Conservation (phyloP, 1,140 invertebrate species). For the Dufourea novaeangliae region DNA sequence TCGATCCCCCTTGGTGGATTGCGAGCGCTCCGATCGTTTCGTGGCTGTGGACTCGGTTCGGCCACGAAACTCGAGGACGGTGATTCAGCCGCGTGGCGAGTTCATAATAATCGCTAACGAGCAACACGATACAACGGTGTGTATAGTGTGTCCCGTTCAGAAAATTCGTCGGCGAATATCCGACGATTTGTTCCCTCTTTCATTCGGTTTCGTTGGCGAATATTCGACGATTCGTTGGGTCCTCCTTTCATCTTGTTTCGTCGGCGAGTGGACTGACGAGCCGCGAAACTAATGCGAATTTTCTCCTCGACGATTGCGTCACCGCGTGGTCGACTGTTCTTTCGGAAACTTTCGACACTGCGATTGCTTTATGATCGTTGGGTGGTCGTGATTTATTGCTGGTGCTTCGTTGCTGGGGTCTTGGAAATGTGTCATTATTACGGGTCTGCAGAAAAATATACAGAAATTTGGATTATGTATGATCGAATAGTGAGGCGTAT, state of each 20-base stretch:
- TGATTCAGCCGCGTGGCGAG: constrained; percentile 70
- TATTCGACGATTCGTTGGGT: neutral
- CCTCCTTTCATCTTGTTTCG: neutral
- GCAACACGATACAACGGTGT: no score
- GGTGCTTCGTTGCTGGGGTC: no score
- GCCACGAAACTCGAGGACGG: constrained; percentile 34
- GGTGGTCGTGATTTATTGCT: no score
- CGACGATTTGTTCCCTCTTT: constrained; percentile 30
- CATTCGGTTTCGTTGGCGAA: neutral
- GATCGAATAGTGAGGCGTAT: no score
- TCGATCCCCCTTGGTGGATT: constrained; percentile 66
- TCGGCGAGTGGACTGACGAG: neutral
- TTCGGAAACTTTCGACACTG: neutral
- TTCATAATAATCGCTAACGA: constrained; percentile 77
- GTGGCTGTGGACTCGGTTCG: no score
- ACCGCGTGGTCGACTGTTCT: neutral
- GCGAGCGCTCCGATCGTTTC: constrained; percentile 72
- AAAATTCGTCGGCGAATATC: constrained; percentile 47
- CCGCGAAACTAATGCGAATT: neutral
- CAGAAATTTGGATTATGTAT: no score
- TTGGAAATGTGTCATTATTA: no score
- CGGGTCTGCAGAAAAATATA: no score
- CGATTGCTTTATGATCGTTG: neutral
- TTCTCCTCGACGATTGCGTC: constrained; percentile 11
- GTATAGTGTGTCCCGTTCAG: constrained; percentile 36